Conservation (phyloP, 2,797 vertebrate genomes). For the Chelmon rostratus region DNA sequence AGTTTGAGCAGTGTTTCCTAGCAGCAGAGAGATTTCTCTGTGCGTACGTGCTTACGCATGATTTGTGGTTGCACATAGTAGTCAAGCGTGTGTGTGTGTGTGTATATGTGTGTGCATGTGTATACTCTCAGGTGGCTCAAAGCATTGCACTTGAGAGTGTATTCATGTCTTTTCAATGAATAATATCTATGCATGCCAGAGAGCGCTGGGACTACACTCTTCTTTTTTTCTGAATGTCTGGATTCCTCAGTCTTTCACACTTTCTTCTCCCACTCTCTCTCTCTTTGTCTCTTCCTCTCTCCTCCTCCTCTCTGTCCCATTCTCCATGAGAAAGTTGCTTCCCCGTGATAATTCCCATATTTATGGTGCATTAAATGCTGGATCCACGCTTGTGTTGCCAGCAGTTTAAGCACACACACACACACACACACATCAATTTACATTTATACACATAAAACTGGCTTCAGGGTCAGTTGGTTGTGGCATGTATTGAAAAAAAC, state of each 20-base stretch:
- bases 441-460: slow-evolving; percentile 20
- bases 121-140: slow-evolving; percentile 71
- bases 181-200: slow-evolving; percentile 74
- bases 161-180: slow-evolving; percentile 70
- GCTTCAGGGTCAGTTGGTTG: slow-evolving; percentile 51
- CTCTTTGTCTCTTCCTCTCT: slow-evolving; percentile 21
- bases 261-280: slow-evolving; percentile 28
- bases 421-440: slow-evolving; percentile 16
- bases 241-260: slow-evolving; percentile 25
- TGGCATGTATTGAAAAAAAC: slow-evolving; percentile 12
- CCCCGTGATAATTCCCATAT: slow-evolving; percentile 52
- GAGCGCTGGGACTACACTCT: slow-evolving; percentile 49
- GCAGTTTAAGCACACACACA: slow-evolving; percentile 17
- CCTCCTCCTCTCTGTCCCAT: slow-evolving; percentile 14
- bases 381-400: slow-evolving; percentile 35
- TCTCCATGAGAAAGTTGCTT: slow-evolving; percentile 22
- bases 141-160: slow-evolving; percentile 63
- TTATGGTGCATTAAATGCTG: slow-evolving; percentile 46
- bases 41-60: slow-evolving; percentile 13
- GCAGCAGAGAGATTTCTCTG: not conserved
- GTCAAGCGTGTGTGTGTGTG: slow-evolving; percentile 6
- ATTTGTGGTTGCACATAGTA: slow-evolving; percentile 25
- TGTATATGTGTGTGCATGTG: slow-evolving; percentile 26
- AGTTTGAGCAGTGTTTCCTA: slow-evolving; percentile 33
- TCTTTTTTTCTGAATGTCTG: slow-evolving; percentile 26